Evolutionary conservation across 2,113 vertebrate species (phyloP).

Genomic region (Passer domesticus): DNA sequence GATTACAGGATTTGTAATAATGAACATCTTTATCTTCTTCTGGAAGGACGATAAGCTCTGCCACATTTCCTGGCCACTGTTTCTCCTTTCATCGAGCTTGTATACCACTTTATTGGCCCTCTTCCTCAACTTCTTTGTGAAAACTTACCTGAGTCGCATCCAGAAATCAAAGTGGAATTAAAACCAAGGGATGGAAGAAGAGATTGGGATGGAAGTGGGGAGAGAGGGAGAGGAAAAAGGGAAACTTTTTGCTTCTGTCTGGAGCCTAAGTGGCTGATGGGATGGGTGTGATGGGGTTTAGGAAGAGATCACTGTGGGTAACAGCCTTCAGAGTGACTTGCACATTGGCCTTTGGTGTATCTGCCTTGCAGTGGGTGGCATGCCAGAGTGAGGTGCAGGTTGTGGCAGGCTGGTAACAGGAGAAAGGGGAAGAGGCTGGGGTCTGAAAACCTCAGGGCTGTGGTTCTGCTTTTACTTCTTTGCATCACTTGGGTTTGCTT

Average conservation of each 20-base stretch:
- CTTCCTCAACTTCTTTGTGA: not conserved
- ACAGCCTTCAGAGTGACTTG: not conserved
- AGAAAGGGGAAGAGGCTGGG: not conserved
- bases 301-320: not conserved
- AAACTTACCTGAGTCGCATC: not conserved
- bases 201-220: not conserved
- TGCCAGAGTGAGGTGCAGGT: not conserved
- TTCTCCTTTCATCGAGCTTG: rapidly evolving
- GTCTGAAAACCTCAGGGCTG: not conserved
- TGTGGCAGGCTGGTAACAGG: not conserved
- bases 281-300: not conserved
- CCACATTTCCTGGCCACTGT: rapidly evolving
- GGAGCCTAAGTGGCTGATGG: not conserved
- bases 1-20: not conserved
- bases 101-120: not conserved
- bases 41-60: not conserved
- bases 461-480: not conserved
- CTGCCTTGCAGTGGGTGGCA: not conserved
- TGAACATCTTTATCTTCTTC: rapidly evolving
- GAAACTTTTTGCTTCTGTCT: not conserved
- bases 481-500: not conserved
- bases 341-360: not conserved
- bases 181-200: not conserved
- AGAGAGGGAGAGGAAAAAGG: not conserved
- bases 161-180: not conserved